Evolutionary conservation across 1,140 invertebrate species (phyloP).

Genomic region (Drosophila grimshawi): DNA sequence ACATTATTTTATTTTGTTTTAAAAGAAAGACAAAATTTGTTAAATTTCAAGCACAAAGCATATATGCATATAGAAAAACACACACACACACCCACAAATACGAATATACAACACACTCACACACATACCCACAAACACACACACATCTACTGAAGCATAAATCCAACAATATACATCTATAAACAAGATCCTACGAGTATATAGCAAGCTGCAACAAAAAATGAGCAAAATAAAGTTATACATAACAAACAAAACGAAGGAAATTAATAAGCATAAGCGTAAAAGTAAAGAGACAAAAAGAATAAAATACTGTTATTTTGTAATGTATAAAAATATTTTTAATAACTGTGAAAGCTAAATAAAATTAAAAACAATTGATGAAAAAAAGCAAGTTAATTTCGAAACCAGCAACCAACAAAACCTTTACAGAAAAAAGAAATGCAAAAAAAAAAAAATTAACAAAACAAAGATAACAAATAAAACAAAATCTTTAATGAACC

Average conservation of each 20-base stretch:
- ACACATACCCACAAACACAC: slow-evolving; percentile 15
- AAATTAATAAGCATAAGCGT: slow-evolving; percentile 78
- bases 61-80: slow-evolving; percentile 56
- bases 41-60: slow-evolving; percentile 73
- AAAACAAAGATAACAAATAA: slow-evolving; percentile 65
- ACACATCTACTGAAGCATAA: slow-evolving; percentile 40
- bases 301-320: slow-evolving; percentile 84
- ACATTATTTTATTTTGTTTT: slow-evolving; percentile 50
- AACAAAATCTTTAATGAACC: slow-evolving; percentile 70
- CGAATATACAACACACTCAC: slow-evolving; percentile 24
- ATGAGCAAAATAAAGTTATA: slow-evolving; percentile 66
- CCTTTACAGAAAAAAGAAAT: slow-evolving; percentile 69
- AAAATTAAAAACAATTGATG: slow-evolving; percentile 82
- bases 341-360: slow-evolving; percentile 85
- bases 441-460: slow-evolving; percentile 32
- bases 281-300: slow-evolving; percentile 61
- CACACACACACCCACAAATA: slow-evolving; percentile 27
- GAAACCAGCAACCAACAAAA: slow-evolving; percentile 56
- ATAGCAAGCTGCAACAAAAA: slow-evolving; percentile 76
- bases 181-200: slow-evolving; percentile 50
- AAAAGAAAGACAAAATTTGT: slow-evolving; percentile 34
- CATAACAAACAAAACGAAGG: slow-evolving; percentile 41
- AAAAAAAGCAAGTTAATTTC: slow-evolving; percentile 64
- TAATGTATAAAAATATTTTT: slow-evolving; percentile 85
- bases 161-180: slow-evolving; percentile 34